Evolutionary conservation across 2,113 vertebrate genomes (phyloP).

Genomic region (Gila orcuttii): DNA sequence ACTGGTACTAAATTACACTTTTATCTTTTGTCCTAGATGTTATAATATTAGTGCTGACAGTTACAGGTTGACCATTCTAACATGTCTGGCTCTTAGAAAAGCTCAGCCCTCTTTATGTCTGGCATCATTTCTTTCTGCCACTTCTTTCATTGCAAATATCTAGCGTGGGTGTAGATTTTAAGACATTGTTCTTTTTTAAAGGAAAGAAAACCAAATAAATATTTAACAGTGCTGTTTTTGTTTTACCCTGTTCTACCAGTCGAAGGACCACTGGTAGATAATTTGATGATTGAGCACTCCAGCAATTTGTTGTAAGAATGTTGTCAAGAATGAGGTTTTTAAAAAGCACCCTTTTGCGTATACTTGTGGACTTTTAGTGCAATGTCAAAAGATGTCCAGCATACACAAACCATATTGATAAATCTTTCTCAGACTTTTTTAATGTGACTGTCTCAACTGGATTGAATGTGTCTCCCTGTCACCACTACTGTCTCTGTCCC

Average conservation of each 20-base stretch:
- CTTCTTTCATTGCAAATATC: constrained; percentile 35
- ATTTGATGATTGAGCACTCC: background rate
- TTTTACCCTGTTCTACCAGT: too few species aligned
- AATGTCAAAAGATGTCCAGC: background rate
- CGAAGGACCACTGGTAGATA: too few species aligned
- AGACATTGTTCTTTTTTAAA: background rate
- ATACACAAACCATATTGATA: background rate
- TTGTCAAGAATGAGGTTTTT: background rate
- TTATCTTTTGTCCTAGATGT: background rate
- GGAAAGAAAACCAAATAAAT: background rate
- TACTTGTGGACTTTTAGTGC: background rate
- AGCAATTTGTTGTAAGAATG: background rate
- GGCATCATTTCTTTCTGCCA: constrained; percentile 9
- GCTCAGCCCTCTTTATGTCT: constrained; percentile 4
- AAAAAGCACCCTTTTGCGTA: background rate
- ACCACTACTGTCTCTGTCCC: background rate
- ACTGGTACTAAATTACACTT: background rate
- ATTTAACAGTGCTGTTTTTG: too few species aligned
- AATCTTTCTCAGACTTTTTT: background rate
- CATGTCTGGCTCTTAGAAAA: background rate
- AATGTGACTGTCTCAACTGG: background rate
- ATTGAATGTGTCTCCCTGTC: background rate
- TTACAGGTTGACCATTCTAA: background rate
- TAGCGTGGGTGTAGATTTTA: background rate
- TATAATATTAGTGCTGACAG: background rate